Base-by-base conservation (phyloP, 2,113 vertebrate genomes). In the Microcebus lehilahytsara region DNA sequence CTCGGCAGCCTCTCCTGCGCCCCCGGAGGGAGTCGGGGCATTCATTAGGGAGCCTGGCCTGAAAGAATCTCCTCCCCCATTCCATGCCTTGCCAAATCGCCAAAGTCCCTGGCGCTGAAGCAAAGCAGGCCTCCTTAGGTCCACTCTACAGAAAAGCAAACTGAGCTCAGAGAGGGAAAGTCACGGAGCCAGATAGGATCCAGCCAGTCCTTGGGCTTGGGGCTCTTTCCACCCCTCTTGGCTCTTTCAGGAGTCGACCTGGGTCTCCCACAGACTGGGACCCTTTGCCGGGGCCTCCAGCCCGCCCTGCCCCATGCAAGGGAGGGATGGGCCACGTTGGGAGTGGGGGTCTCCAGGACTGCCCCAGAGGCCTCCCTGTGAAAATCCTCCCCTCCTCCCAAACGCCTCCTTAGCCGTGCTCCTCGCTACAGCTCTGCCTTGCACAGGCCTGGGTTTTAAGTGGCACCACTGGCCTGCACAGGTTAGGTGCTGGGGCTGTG, bases 101-200 rank as follows among this genome's bases (percentile, higher is more conserved):
- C 71, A 0, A 66, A 84, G 37, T 40, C 1, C 46, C 20, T 7
- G 64, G 72, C 66, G 25, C 85, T 78, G 53, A 77, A 83, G 30
- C 20, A 25, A 64, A 77, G 20, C 5, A 10, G 30, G 32, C 20
- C 53, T 64, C 27, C 1, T 4, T 3, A 42, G 78, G 27, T 64
- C 85, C 19, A n/a, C 40, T 85, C 60, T 12, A 74, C 46, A 92
- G 84, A 69, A 37, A 96, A 17, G 37, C 17, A 60, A 75, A 95
- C 40, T 20, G 58, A 74, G 64, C 30, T 81, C 58, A n/a, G 30
- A 85, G 17, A 19, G 40, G 49, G 27, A n/a, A 64, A 40, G n/a
- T 60, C 62, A 42, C 27, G 13, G 62, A 53, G 30, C 42, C 34
- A 20, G 20, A n/a, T 8, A 37, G 78, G 51, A 30, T 53, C 64